Evolutionary conservation across 2,113 vertebrate species (phyloP).

Genomic region (Salvator merianae): DNA sequence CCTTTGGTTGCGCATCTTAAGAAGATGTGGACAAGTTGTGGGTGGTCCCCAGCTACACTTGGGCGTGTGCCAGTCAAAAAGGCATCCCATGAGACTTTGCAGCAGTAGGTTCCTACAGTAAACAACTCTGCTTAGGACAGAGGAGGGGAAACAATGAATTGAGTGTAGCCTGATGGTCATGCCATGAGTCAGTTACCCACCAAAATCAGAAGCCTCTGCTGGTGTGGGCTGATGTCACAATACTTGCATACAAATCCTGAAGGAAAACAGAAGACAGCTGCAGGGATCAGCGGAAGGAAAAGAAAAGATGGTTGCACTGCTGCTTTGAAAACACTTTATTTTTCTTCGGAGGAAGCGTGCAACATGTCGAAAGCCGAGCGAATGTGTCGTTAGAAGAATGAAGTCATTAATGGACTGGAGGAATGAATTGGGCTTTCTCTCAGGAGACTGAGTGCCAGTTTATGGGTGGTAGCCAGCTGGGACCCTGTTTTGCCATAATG

Average conservation of each 20-base stretch:
- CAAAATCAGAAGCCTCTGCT: accelerated
- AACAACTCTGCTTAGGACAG: neutral
- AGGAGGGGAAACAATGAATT: neutral
- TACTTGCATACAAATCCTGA: accelerated
- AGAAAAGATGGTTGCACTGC: neutral
- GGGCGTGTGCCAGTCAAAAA: accelerated
- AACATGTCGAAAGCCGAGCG: neutral
- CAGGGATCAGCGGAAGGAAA: neutral
- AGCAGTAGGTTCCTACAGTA: neutral
- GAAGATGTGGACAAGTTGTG: neutral
- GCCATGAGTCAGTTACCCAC: neutral
- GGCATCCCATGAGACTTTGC: conserved; percentile 9
- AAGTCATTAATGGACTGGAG: neutral
- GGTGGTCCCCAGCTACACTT: neutral
- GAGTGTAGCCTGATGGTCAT: neutral
- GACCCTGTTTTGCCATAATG: neutral
- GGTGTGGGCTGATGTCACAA: neutral
- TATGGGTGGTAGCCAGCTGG: too few species aligned
- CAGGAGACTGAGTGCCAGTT: neutral
- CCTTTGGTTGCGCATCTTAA: too few species aligned
- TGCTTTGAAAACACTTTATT: conserved; percentile 17
- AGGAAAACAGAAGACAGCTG: neutral
- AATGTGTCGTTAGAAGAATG: neutral
- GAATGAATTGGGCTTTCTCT: neutral
- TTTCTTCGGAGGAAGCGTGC: neutral